Conservation (phyloP, 1,140 invertebrate species). For the Sogatella furcifera region DNA sequence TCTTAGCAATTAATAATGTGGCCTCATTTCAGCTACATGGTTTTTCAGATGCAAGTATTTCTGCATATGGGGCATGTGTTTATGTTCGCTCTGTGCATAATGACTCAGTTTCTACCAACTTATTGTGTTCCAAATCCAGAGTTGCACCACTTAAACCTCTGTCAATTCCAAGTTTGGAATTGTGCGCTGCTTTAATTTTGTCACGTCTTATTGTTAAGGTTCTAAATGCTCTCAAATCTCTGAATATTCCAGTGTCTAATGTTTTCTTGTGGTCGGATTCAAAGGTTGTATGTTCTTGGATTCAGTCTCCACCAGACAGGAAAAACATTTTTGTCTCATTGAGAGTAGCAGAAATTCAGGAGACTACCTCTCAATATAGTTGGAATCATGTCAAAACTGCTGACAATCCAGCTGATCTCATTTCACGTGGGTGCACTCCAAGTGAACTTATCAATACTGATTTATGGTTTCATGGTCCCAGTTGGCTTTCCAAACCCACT, state of each 20-base stretch:
- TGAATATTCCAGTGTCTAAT: neutral
- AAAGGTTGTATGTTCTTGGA: constrained; percentile 18
- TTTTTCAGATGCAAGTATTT: constrained; percentile 5
- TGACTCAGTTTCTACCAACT: constrained; percentile 13
- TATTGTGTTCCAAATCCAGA: constrained; percentile 23
- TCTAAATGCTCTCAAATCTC: too few species aligned
- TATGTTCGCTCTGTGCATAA: constrained; percentile 13
- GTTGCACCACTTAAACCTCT: constrained; percentile 26
- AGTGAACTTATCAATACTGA: too few species aligned
- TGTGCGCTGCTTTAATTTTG: constrained; percentile 27
- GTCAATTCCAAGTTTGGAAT: constrained; percentile 30
- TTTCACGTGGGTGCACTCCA: constrained; percentile 22
- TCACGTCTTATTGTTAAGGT: constrained; percentile 10
- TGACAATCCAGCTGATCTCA: constrained; percentile 31
- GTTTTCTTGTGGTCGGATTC: constrained; percentile 15
- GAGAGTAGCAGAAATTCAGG: constrained; percentile 25
- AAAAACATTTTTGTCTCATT: constrained; percentile 26
- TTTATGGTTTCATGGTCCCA: too few species aligned
- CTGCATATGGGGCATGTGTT: constrained; percentile 2
- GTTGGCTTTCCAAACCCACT: too few species aligned
- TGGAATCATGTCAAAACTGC: constrained; percentile 23
- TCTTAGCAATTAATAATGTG: neutral
- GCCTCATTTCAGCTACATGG: constrained; percentile 2
- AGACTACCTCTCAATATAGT: neutral
- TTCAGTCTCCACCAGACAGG: constrained; percentile 3